Percentiles rank a stretch among this genome's conserved stretches.
phyloP scores from a whole-genome alignment of 1,140 invertebrate genomes.

The Spodoptera litura region DNA sequence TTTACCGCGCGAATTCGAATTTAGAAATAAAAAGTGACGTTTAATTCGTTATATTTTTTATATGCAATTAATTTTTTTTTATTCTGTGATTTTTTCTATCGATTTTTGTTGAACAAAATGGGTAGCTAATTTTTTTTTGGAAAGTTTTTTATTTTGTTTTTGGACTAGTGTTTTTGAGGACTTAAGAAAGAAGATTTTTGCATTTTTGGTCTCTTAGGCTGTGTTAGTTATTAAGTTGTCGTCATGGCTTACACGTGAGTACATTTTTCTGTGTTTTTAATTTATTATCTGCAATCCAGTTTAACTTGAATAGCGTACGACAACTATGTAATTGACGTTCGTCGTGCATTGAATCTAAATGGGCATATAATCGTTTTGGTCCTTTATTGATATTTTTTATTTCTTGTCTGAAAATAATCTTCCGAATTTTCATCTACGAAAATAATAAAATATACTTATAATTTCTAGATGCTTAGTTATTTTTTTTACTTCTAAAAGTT shows the following conservation, averaged over 20 bases:
- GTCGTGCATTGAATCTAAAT: constrained; percentile 4
- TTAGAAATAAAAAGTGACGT: constrained; percentile 61
- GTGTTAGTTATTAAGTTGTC: constrained; percentile 63
- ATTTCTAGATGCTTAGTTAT: too few species aligned
- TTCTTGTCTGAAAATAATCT: too few species aligned
- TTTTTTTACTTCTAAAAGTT: too few species aligned
- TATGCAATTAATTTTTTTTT: constrained; percentile 22
- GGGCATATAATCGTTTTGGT: too few species aligned
- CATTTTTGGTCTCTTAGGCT: constrained; percentile 55
- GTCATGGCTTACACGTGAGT: constrained; percentile 74
- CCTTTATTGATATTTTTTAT: too few species aligned
- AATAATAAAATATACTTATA: too few species aligned
- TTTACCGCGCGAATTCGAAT: constrained; percentile 49
- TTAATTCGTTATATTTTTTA: constrained; percentile 44
- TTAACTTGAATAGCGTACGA: background rate
- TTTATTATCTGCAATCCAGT: constrained; percentile 7
- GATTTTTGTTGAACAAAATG: constrained; percentile 53
- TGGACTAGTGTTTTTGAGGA: constrained; percentile 48
- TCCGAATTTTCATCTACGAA: too few species aligned
- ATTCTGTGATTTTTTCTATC: background rate
- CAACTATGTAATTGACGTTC: background rate
- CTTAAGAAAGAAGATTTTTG: constrained; percentile 38
- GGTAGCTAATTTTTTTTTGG: constrained; percentile 57
- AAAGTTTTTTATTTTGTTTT: constrained; percentile 41
- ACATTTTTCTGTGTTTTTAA: constrained; percentile 46